Base-by-base conservation (phyloP, 2,113 vertebrate genomes). In the Melanostigma gelatinosum region DNA sequence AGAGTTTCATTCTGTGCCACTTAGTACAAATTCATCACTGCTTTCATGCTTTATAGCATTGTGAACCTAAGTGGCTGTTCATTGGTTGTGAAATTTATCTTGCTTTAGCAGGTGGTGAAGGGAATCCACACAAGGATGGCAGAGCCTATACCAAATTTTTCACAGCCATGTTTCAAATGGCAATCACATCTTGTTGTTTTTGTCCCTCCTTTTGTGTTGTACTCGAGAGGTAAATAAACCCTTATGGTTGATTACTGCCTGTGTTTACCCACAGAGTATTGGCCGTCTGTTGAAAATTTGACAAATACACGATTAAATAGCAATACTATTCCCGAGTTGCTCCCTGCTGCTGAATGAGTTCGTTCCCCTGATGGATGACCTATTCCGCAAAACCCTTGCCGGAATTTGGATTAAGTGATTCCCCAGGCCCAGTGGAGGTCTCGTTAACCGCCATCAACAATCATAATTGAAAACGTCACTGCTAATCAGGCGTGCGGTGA, bases 401-500 rank as follows among this genome's bases (percentile, higher is more conserved):
- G 52, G 77, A 79, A 69, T 79, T 34, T 6, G 76, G 89, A 92
- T 91, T 87, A 89, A 90, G 84, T 83, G 78, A 87, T 91, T 34
- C 84, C 81, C 77, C 42, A 54, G 80, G 84, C 90, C 82, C 79
- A 61, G 70, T 70, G 83, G 83, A 85, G 38, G 44, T 73, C 73
- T 85, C 83, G 82, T 89, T 87, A 87, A 85, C 86, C 82, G 87
- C 87, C 88, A 69, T 87, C 84, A 82, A 71, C 86, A 85, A 85
- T 90, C 88, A 80, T 85, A 83, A 88, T 84, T 80, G 75, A 79
- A 92, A 93, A 93, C 92, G 82, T 93, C 90, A 87, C 36, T 46
- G 75, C 83, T 94, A 94, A 95, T 94, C 94, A 88, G 87, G 72
- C 77, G 72, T 79, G 64, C 72, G 20, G 40, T 90, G 93, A 93